These are phyloP conservation scores for Drosophila tani DNA, from an alignment of 1,140 invertebrate genomes.

Conservation along the genomic window DNA sequence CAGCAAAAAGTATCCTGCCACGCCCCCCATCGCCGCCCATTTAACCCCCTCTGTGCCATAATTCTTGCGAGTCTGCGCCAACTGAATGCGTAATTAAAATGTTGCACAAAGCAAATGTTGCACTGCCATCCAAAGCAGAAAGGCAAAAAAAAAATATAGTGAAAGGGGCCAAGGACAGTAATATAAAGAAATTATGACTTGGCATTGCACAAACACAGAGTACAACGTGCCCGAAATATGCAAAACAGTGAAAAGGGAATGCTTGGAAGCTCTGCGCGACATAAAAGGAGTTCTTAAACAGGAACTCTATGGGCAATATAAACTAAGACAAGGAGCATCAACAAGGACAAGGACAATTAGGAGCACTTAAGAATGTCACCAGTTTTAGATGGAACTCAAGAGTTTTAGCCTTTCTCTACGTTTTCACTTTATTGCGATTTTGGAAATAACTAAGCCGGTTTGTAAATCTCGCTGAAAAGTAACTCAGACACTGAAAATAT, in stretches of 20 bases:
- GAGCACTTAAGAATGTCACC: not conserved
- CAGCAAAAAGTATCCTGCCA: slow-evolving; percentile 21
- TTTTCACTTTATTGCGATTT: no score
- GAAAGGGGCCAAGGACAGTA: slow-evolving; percentile 46
- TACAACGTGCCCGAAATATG: slow-evolving; percentile 50
- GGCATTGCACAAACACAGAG: slow-evolving; percentile 39
- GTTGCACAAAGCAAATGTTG: slow-evolving; percentile 62
- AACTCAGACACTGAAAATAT: no score
- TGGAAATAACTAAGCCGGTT: not conserved
- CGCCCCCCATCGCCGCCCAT: slow-evolving; percentile 3
- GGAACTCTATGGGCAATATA: not conserved
- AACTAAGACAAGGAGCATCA: slow-evolving; percentile 1
- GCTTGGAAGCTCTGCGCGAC: slow-evolving; percentile 14
- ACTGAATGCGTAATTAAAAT: slow-evolving; percentile 82
- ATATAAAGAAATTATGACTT: slow-evolving; percentile 63
- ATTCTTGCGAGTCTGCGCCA: slow-evolving; percentile 53
- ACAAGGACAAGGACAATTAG: slow-evolving; percentile 12
- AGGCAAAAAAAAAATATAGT: slow-evolving; percentile 22
- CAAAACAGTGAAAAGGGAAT: slow-evolving; percentile 18
- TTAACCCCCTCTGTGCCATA: slow-evolving; percentile 41
- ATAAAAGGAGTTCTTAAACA: slow-evolving; percentile 23
- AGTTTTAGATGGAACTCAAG: not conserved
- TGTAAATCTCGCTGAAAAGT: not conserved
- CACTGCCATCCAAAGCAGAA: slow-evolving; percentile 36
- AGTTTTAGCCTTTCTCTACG: not conserved